Conservation (phyloP, 2,113 vertebrate species). For the Puntigrus tetrazona region DNA sequence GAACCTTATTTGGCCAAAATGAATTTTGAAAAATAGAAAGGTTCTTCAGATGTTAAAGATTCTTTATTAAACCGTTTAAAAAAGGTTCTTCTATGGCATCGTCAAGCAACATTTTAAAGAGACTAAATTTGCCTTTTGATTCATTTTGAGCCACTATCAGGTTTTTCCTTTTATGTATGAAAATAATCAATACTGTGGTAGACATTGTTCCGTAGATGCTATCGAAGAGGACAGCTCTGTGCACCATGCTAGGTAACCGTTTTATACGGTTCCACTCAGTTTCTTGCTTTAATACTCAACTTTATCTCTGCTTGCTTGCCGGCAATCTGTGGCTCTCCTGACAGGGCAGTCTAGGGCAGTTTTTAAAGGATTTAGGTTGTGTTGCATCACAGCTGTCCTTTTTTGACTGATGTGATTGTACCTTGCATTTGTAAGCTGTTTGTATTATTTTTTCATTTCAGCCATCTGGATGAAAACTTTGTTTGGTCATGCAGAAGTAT, state of each 20-base stretch:
- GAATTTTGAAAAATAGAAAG: too few species aligned
- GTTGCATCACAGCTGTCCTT: neutral
- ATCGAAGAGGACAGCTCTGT: neutral
- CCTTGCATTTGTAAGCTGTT: neutral
- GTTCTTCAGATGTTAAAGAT: too few species aligned
- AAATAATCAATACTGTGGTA: constrained; percentile 10
- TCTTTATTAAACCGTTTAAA: too few species aligned
- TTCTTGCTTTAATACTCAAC: neutral
- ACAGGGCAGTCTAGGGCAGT: neutral
- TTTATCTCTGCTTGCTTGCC: constrained; percentile 1
- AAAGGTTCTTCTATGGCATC: too few species aligned
- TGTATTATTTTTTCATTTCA: constrained; percentile 3
- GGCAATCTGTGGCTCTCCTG: neutral
- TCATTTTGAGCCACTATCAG: constrained; percentile 12
- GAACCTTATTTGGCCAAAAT: too few species aligned
- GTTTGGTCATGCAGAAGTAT: neutral
- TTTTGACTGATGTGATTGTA: neutral
- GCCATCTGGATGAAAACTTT: constrained; percentile 30
- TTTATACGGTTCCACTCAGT: constrained; percentile 1
- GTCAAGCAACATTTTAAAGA: too few species aligned
- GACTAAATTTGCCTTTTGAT: too few species aligned
- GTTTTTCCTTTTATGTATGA: neutral
- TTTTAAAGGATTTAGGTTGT: constrained; percentile 21
- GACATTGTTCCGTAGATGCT: neutral
- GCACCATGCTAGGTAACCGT: neutral